A percentile compares a stretch with the other conserved stretches of the same genome.
These are phyloP conservation scores for Chionomys nivalis DNA, from an alignment of 2,113 vertebrate species.

Conservation along the genomic window DNA sequence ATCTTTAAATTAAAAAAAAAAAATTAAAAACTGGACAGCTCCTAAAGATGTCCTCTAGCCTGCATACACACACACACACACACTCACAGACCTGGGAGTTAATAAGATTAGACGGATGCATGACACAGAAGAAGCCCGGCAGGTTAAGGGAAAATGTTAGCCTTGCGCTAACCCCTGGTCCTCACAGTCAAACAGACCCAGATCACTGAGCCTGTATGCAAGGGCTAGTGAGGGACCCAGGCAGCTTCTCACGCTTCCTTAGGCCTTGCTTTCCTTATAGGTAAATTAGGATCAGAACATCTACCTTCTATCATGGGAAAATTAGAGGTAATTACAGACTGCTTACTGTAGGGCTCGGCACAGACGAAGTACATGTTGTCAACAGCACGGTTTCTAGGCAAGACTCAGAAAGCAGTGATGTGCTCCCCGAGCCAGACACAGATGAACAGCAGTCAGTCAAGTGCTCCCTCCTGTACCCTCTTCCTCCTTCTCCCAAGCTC, in stretches of 20 bases:
- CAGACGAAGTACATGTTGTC: rapidly evolving
- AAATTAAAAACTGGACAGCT: background rate
- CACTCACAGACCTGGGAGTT: background rate
- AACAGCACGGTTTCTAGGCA: background rate
- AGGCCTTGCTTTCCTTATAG: background rate
- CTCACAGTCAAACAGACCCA: background rate
- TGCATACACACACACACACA: too few species aligned
- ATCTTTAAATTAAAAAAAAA: background rate
- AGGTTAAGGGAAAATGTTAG: background rate
- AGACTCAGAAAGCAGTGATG: background rate
- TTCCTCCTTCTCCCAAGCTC: background rate
- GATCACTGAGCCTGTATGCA: background rate
- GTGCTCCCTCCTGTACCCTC: background rate
- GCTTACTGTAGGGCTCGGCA: background rate
- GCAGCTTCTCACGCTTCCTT: background rate
- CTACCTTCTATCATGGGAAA: background rate
- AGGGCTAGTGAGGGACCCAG: background rate
- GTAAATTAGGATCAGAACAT: background rate
- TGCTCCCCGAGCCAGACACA: background rate
- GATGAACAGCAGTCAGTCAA: background rate
- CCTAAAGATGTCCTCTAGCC: background rate
- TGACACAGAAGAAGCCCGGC: background rate
- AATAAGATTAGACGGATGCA: background rate
- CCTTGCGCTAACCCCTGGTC: background rate
- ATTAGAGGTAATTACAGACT: background rate